Conservation (phyloP, 2,888 invertebrate species). For the Coecobrya sp. region DNA sequence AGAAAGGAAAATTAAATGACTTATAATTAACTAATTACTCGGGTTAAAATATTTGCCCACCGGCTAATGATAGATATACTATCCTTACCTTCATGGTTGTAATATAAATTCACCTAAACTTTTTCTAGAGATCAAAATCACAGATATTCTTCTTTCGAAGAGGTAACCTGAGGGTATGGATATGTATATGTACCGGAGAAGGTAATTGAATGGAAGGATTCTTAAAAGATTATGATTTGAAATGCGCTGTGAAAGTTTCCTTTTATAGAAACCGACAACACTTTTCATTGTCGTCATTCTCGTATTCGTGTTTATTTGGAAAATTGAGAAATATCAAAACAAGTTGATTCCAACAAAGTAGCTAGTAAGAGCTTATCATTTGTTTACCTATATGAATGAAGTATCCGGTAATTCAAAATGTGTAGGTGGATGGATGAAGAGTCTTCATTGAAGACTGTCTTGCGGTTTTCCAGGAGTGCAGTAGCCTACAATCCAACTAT, state of each 20-base stretch:
- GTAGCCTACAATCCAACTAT: neutral
- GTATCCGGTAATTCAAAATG: too few species aligned
- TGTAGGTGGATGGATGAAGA: too few species aligned
- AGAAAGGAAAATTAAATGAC: neutral
- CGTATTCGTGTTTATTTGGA: neutral
- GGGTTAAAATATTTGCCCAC: too few species aligned
- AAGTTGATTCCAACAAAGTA: too few species aligned
- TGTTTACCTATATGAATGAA: neutral
- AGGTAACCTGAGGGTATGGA: too few species aligned
- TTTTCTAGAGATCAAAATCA: neutral
- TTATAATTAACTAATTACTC: neutral
- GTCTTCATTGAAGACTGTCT: slow-evolving; percentile 9
- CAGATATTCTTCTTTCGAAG: neutral
- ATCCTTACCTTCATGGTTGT: neutral
- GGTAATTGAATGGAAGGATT: neutral
- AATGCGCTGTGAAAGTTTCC: neutral
- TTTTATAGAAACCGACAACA: neutral
- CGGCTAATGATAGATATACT: neutral
- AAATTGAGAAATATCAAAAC: neutral
- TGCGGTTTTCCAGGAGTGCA: slow-evolving; percentile 42
- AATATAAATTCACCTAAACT: neutral
- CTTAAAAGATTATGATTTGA: neutral
- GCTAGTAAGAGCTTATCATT: too few species aligned
- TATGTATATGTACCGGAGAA: neutral
- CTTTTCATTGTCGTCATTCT: neutral